Evolutionary conservation across 2,888 invertebrate species (phyloP).

Genomic region (Tillus elongatus): DNA sequence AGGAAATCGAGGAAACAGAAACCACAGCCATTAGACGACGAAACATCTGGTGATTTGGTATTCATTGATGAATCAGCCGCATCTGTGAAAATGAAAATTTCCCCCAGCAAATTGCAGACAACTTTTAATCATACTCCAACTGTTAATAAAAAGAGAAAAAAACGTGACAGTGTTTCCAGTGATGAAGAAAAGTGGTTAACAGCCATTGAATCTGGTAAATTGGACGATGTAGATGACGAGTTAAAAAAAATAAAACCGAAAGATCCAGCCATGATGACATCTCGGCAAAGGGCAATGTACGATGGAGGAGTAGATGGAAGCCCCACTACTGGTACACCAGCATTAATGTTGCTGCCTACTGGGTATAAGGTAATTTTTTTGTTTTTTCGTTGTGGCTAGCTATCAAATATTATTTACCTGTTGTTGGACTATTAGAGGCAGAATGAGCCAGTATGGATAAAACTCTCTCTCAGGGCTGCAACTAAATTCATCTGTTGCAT

Average conservation of each 20-base stretch:
- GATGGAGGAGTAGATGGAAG: constrained; percentile 76
- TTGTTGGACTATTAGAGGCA: too few species aligned
- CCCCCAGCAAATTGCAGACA: constrained; percentile 23
- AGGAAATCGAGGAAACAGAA: not conserved
- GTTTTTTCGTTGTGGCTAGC: too few species aligned
- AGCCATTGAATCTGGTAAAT: constrained; percentile 87
- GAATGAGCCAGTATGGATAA: too few species aligned
- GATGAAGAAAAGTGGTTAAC: constrained; percentile 93
- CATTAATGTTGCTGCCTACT: constrained; percentile 51
- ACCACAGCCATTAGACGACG: not conserved
- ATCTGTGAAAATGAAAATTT: not conserved
- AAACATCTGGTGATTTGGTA: constrained; percentile 5
- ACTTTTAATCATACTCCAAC: too few species aligned
- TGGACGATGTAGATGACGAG: constrained; percentile 90
- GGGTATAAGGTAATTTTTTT: constrained; percentile 47
- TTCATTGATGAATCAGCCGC: not conserved
- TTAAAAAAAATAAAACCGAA: constrained; percentile 84
- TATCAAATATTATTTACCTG: too few species aligned
- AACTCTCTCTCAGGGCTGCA: too few species aligned
- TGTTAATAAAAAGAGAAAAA: constrained; percentile 60
- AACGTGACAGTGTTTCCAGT: constrained; percentile 78
- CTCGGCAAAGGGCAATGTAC: constrained; percentile 87
- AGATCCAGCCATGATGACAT: constrained; percentile 91
- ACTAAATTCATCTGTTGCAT: too few species aligned
- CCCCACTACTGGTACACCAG: constrained; percentile 47